Evolutionary conservation across 37 sponge, comb jelly and placozoan genomes (phyloP), one percentile per base, ranked within the genome.

Genomic region (Amphimedon queenslandica): DNA sequence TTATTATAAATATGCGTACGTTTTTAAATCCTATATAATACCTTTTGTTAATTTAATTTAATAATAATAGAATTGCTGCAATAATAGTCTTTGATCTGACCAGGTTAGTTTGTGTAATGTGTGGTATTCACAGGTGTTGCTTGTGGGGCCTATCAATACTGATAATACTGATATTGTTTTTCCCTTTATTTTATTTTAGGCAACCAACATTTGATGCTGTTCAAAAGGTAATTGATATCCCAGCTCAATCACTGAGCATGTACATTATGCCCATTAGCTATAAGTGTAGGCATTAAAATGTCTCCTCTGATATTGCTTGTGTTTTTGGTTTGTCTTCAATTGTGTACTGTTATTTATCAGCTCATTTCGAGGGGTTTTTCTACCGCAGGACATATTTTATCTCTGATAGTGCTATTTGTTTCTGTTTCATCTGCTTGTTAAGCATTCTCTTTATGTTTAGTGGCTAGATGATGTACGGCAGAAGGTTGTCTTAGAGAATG

Each of bases 1-100:
- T 16, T 95, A 95, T 82, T 95, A 95, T 66, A 95, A 91, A 88
- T 95, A 92, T 73, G 95, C 95, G 95, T 94, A 74, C 81, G 92
- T 71, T 25, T 47, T 20, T 4, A 4, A 38, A 34, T 0, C 3
- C 5, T 40, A n/a, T 72, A 16, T 33, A 29, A 35, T n/a, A 60
- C 27, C 53, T 13, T 47, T 18, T 37, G 11, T 42, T 8, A 16
- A 51, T 53, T 42, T 28, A 18, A 21, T 63, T 18, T 65, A 41
- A 40, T 70, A 16, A 47, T 1, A 53, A 53, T 66, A 91, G 93
- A 36, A 91, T 91, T 77, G 96, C 92, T 67, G 96, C 96, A 25
- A 91, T 95, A 34, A 85, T 95, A 57, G 92, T 95, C 20, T 95
- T 90, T 69, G 96, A 95, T 63, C 58, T 91, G n/a, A 87, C 92